phyloP scores from a whole-genome alignment of 2,797 vertebrate genomes.

The Enteromius unitaeniatus region DNA sequence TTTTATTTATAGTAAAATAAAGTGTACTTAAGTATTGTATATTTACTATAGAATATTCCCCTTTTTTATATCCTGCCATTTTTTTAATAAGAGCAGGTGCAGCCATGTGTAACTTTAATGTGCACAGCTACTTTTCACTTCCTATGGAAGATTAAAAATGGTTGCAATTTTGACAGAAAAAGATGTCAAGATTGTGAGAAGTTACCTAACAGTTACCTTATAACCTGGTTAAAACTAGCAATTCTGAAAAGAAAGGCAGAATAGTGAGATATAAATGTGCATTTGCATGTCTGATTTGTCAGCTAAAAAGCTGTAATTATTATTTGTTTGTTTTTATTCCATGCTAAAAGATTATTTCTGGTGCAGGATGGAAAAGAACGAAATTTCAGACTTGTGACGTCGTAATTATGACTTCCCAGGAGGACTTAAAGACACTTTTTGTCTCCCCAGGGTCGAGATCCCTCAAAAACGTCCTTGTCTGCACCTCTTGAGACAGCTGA shows the following conservation, averaged over 20 bases:
- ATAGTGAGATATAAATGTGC: not conserved
- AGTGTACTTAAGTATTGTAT: no score
- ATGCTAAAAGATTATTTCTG: not conserved
- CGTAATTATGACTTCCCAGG: not conserved
- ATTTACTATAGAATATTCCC: no score
- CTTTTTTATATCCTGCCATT: not conserved
- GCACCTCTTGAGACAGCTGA: slow-evolving; percentile 69
- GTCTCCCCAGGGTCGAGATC: slow-evolving; percentile 72
- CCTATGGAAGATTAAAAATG: no score
- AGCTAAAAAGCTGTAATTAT: not conserved
- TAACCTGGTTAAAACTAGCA: not conserved
- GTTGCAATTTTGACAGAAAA: not conserved
- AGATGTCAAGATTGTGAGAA: not conserved
- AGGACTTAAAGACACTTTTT: not conserved
- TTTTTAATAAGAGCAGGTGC: not conserved
- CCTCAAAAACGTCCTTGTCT: slow-evolving; percentile 62
- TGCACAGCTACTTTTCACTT: not conserved
- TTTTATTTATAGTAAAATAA: no score
- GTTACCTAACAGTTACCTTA: not conserved
- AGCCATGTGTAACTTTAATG: not conserved
- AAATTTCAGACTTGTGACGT: no score
- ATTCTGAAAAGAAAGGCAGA: not conserved
- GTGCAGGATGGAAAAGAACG: not conserved
- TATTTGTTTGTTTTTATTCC: not conserved
- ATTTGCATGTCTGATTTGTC: not conserved